Base-by-base conservation (phyloP, 64 coral and sea anemone genomes). In the Porites lutea region DNA sequence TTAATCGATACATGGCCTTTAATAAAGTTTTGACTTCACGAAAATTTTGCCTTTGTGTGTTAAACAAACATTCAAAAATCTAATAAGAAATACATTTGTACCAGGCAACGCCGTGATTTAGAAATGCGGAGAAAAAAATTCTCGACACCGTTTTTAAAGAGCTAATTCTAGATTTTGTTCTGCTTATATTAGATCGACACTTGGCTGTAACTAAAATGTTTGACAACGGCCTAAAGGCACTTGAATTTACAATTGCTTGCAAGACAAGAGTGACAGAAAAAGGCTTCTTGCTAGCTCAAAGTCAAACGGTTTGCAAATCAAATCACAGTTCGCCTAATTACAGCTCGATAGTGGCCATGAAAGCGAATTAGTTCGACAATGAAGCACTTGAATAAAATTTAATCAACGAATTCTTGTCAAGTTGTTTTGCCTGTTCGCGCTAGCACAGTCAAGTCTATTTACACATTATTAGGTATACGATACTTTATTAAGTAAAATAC, bases 351-450 rank as follows among this genome's bases (percentile, higher is more conserved):
- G 87, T 85, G 68, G 85, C 95, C 82, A 93, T 93, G 79, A 93
- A 80, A 65, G 87, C 68, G 95, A 83, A 93, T 96, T 93, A 93
- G 91, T 69, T 52, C 83, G 65, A 96, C 95, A 96, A 90, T 96
- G 71, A 86, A 86, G 58, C 83, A 96, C 88, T 97, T 94, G 88
- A 97, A 88, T 96, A 52, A 90, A 91, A 97, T 87, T 91, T 88
- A 94, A 97, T 97, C 95, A 97, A 91, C 92, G 91, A 94, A 91
- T 73, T 90, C 75, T 79, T 88, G 88, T 91, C 92, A 88, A 94
- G 77, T 91, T 88, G 81, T 93, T 88, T 75, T 88, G 92, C 95
- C 93, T 94, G 88, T 97, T 91, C 86, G 67, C 48, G 52, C 22
- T 67, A 37, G 83, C 50, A 70, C 44, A 72, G 83, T 71, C 89